Evolutionary conservation across 92 coral and sea anemone species (phyloP).

Genomic region (Epizoanthus rinbou): DNA sequence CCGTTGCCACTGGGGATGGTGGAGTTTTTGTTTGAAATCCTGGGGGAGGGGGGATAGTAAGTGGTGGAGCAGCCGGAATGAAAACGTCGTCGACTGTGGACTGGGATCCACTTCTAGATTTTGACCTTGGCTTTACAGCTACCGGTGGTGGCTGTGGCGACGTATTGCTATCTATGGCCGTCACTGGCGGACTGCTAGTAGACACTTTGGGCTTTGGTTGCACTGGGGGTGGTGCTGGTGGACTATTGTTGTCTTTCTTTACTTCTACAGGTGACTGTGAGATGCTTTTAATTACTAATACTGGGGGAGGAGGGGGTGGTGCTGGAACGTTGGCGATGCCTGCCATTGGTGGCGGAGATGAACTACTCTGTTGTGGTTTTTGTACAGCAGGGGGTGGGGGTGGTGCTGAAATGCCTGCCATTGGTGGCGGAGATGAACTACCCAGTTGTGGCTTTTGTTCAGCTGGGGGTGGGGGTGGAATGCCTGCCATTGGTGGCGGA

Average conservation of each 20-base stretch:
- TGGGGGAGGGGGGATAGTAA: conserved; percentile 11
- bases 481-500: conserved; percentile 18
- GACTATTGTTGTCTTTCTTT: conserved; percentile 16
- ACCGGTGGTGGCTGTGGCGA: conserved; percentile 62
- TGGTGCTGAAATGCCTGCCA: conserved; percentile 46
- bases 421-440: conserved; percentile 24
- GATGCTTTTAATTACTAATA: conserved; percentile 1
- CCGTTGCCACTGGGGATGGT: neutral
- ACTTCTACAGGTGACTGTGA: conserved; percentile 41
- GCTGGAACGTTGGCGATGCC: conserved; percentile 15
- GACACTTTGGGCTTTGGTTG: conserved; percentile 60
- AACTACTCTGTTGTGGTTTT: conserved; percentile 1
- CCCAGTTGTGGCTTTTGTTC: too few species aligned
- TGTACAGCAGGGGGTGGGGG: conserved; percentile 52
- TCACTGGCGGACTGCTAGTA: conserved; percentile 42
- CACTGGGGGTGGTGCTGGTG: conserved; percentile 69
- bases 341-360: conserved; percentile 6
- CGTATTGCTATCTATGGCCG: conserved; percentile 11
- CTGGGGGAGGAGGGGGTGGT: conserved; percentile 41
- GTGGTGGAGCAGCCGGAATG: conserved; percentile 20
- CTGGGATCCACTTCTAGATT: conserved; percentile 51
- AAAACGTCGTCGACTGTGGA: conserved; percentile 37
- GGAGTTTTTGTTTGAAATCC: conserved; percentile 9
- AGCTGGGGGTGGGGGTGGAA: conserved; percentile 61
- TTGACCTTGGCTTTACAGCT: conserved; percentile 62